Conservation (phyloP, 2,888 invertebrate genomes). For the Orthosia gracilis region DNA sequence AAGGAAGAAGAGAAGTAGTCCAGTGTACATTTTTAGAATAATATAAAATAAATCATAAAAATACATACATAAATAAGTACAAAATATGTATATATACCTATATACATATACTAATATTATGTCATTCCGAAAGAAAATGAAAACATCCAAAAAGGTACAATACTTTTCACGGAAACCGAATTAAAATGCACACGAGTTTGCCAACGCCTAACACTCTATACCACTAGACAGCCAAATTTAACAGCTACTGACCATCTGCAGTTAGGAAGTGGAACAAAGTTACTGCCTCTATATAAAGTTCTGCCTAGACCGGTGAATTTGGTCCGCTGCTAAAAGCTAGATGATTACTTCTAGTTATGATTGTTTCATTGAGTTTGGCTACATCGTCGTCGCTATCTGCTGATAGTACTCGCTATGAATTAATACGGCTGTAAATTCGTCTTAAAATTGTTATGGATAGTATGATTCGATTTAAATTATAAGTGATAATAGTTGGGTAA, state of each 20-base stretch:
- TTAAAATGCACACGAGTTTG: slow-evolving; percentile 29
- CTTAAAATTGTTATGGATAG: background rate
- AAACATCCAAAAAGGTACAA: background rate
- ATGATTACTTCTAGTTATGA: slow-evolving; percentile 74
- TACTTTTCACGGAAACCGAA: slow-evolving; percentile 15
- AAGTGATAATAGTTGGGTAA: no score
- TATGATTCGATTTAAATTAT: background rate
- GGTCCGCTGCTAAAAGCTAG: slow-evolving; percentile 69
- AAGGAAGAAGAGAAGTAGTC: no score
- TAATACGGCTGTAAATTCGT: background rate
- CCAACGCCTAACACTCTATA: slow-evolving; percentile 25
- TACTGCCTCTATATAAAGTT: slow-evolving; percentile 68
- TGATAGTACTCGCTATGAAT: slow-evolving; percentile 2
- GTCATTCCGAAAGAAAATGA: no score
- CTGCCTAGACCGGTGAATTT: slow-evolving; percentile 63
- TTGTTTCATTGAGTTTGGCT: slow-evolving; percentile 75
- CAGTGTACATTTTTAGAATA: no score
- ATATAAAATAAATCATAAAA: no score
- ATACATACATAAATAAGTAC: no score
- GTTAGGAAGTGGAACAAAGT: slow-evolving; percentile 67
- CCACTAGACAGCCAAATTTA: slow-evolving; percentile 61
- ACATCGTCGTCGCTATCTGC: slow-evolving; percentile 47
- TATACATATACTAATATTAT: no score
- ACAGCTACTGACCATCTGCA: slow-evolving; percentile 68
- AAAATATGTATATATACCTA: no score